Base-by-base conservation (phyloP, 2,113 vertebrate species). In the Marmota monax region DNA sequence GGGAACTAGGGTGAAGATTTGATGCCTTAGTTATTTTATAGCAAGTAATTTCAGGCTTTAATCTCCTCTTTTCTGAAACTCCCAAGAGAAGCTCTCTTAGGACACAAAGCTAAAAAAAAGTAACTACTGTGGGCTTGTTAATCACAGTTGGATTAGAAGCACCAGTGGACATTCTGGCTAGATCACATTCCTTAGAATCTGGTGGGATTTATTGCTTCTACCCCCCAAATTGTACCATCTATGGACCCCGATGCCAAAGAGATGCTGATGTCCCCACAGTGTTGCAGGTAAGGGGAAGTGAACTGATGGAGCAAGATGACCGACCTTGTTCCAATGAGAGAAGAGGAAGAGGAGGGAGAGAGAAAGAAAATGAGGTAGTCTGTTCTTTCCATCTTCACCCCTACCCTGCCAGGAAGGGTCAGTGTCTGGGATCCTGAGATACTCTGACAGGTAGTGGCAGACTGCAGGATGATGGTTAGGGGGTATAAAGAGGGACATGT, bases 401-500 rank as follows among this genome's bases (percentile, higher is more conserved):
- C 27, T 42, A n/a, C 27, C 58, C 25, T 58, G 2, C 25, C n/a
- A 42, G 51, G 51, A 73, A 51, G 51, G 67, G 34, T 18, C 4
- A 73, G 9, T 20, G 4, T 77, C 29, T 77, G 45, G 42, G 76
- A 77, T 37, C 51, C 18, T 56, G 51, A 56, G 18, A 10, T 20
- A n/a, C 34, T 56, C 10, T 56, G 16, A 5, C 32, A 37, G 5
- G 2, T 56, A 80, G 32, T 79, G 61, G 7, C 10, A 56, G 34
- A 27, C 53, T 34, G 12, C 25, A 7, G 7, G 4, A 14, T 17
- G 5, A 12, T 9, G 10, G 14, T 7, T 9, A 3, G 39, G 32
- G 18, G 32, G 3, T 4, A 2, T n/a, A 3, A 39, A 34, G 5
- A 27, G 23, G 9, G 7, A 4, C 1, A 0, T 48, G 11, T 6